Percentiles rank a stretch among this genome's conserved stretches.
Evolutionary conservation across 2,113 vertebrate species (phyloP).

Genomic region (Sporophila hypoxantha): DNA sequence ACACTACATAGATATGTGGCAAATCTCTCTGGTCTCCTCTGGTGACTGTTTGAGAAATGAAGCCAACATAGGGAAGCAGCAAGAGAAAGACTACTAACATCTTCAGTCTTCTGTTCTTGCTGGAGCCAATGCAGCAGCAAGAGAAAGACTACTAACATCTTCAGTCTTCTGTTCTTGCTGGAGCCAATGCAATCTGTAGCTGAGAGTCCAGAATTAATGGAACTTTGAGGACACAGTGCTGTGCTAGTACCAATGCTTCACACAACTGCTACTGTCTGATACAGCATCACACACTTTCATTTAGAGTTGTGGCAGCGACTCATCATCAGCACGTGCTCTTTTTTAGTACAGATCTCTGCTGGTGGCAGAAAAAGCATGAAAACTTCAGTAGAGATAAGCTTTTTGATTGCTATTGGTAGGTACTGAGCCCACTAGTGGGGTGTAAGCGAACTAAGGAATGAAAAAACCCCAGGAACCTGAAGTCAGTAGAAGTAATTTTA

Average conservation of each 20-base stretch:
- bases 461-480: not conserved
- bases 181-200: not conserved
- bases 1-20: accelerated
- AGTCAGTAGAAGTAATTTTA: not conserved
- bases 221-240: not conserved
- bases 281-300: not conserved
- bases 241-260: not conserved
- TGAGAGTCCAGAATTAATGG: not conserved
- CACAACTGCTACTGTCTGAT: not conserved
- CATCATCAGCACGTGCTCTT: not conserved
- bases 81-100: not conserved
- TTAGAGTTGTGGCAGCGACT: not conserved
- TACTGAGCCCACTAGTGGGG: not conserved
- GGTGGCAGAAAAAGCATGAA: not conserved
- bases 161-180: not conserved
- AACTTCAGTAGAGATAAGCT: not conserved
- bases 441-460: not conserved
- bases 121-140: not conserved
- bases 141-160: not conserved
- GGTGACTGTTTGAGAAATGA: not conserved
- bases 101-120: not conserved
- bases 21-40: not conserved
- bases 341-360: not conserved
- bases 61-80: accelerated
- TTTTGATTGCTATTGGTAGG: not conserved